phyloP scores from a whole-genome alignment of 2,113 vertebrate species.

The Platichthys flesus region DNA sequence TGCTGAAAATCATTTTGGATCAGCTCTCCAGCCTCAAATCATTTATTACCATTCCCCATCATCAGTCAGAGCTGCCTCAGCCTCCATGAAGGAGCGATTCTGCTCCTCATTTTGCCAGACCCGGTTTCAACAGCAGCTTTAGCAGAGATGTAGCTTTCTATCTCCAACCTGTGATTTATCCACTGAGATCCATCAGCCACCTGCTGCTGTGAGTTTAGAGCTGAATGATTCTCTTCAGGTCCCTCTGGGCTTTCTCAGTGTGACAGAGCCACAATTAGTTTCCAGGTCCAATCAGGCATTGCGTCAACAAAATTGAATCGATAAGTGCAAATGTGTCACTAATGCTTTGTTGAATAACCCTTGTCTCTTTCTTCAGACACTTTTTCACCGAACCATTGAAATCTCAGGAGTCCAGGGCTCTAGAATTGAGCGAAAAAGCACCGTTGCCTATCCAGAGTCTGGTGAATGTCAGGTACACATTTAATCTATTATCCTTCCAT shows the following conservation, averaged over 20 bases:
- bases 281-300: conserved; percentile 34
- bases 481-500: not conserved
- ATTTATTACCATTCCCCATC: not conserved
- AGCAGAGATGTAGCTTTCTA: not conserved
- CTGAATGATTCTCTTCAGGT: conserved; percentile 37
- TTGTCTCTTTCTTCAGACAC: conserved; percentile 55
- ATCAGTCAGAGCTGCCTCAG: not conserved
- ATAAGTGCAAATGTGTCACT: conserved; percentile 14
- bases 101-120: not conserved
- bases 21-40: not conserved
- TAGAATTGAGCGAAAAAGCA: conserved; percentile 30
- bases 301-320: conserved; percentile 25
- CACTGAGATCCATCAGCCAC: conserved; percentile 21
- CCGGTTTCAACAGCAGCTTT: conserved; percentile 18
- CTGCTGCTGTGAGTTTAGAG: conserved; percentile 27
- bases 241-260: conserved; percentile 20
- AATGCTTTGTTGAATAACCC: not conserved
- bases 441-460: conserved; percentile 58
- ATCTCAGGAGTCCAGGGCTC: conserved; percentile 5
- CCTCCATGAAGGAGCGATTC: conserved; percentile 7
- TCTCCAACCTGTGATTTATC: conserved; percentile 36
- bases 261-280: conserved; percentile 42
- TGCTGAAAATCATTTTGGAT: not conserved
- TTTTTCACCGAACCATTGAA: conserved; percentile 19
- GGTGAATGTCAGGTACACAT: conserved; percentile 70